phyloP scores from a whole-genome alignment of 2,888 invertebrate genomes.

The Andricus quercusramuli region DNA sequence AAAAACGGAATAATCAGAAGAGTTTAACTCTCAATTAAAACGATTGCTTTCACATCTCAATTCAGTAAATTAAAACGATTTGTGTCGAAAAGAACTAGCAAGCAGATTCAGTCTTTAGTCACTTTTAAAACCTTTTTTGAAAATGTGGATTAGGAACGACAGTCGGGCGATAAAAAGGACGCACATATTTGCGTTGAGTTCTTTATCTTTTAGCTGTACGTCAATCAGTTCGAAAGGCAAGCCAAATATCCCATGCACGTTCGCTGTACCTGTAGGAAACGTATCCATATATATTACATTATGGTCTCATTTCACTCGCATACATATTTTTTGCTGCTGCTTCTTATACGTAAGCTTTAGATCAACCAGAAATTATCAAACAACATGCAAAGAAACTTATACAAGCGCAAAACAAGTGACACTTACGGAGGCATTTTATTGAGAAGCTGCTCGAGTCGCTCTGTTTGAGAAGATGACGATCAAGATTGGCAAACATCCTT shows the following conservation, averaged over 20 bases:
- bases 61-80: not conserved
- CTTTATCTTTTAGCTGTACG: constrained; percentile 52
- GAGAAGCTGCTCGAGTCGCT: constrained; percentile 72
- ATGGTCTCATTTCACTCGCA: constrained; percentile 53
- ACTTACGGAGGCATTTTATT: constrained; percentile 78
- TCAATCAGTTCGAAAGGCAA: constrained; percentile 34
- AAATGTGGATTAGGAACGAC: constrained; percentile 38
- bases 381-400: constrained; percentile 55
- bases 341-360: constrained; percentile 75
- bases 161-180: constrained; percentile 41
- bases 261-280: constrained; percentile 72
- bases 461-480: constrained; percentile 15
- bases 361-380: constrained; percentile 58
- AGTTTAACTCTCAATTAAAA: not conserved
- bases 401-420: constrained; percentile 54
- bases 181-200: constrained; percentile 50
- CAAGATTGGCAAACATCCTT: not conserved
- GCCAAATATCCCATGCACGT: constrained; percentile 72
- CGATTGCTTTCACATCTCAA: not conserved
- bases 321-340: constrained; percentile 69
- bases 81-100: not conserved
- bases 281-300: constrained; percentile 58
- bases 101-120: constrained; percentile 16
- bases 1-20: not conserved
- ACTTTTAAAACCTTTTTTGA: not conserved